Evolutionary conservation across 2,113 vertebrate genomes (phyloP), one percentile per base, ranked within the genome.

Genomic region (Larimichthys polyactis): DNA sequence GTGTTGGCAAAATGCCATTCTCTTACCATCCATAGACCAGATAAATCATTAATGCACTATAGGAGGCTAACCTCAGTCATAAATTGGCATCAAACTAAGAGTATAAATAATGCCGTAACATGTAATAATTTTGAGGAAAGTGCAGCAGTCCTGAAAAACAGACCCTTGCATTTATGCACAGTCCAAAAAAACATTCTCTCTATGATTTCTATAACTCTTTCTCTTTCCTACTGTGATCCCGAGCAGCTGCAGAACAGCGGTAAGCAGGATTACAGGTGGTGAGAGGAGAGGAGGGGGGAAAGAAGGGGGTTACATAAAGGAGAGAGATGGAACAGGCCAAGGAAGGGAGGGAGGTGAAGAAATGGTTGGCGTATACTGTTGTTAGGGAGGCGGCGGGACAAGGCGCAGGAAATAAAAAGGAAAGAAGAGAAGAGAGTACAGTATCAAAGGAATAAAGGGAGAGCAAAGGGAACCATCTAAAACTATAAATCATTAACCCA

Each of bases 181-280:
- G 20, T 49, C 40, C 4, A 74, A 60, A 40, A 60, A 40, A 9
- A 40, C 1, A 6, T 8, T 8, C 19, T 62, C 12, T 65, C n/a
- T 60, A 17, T 51, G 22, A 46, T 83, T 63, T 44, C 44, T 51
- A 22, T 43, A 62, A 63, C 0, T 0, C 8, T 54, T 32, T 48
- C 16, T 85, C 22, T 80, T 76, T 68, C 82, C 48, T 46, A 71
- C 49, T 80, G 78, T 49, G 67, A 79, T 79, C 5, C 51, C 3
- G 63, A 92, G 75, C 67, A 89, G 81, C 84, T 89, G 75, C 58
- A 44, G 75, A 85, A 81, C 83, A 84, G 14, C 40, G 1, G 78
- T 73, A 71, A 87, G 67, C 67, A 84, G 75, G 59, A 87, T 81
- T 89, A 85, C 88, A 90, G 88, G 85, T 86, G 84, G 75, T 48